Conservation (phyloP, 2,113 vertebrate species). For the Plotosus lineatus region DNA sequence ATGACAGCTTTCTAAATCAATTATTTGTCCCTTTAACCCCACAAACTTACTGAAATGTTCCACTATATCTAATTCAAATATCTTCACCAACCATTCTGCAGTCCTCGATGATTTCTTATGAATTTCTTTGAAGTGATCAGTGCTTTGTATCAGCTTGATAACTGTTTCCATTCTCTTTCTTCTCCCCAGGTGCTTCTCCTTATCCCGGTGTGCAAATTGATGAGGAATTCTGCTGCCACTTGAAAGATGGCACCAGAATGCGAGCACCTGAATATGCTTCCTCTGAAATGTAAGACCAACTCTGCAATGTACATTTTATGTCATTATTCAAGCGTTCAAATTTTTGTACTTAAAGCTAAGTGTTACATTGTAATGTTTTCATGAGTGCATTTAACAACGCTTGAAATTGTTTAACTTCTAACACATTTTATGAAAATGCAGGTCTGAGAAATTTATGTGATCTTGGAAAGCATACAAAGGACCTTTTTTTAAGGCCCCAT, state of each 20-base stretch:
- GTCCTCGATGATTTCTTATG: constrained; percentile 21
- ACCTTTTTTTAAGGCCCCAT: not conserved
- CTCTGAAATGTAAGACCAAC: constrained; percentile 84
- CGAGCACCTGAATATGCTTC: constrained; percentile 88
- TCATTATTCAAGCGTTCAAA: not conserved
- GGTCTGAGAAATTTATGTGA: constrained; percentile 29
- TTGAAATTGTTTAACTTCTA: not conserved
- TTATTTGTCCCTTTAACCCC: constrained; percentile 2
- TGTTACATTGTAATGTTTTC: not conserved
- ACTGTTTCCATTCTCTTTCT: constrained; percentile 27
- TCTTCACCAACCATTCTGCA: constrained; percentile 29
- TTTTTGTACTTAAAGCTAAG: not conserved
- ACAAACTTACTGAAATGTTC: not conserved
- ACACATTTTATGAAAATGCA: constrained; percentile 1
- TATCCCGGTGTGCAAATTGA: constrained; percentile 93
- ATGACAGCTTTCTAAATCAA: not conserved
- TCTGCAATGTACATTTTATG: not conserved
- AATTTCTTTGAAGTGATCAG: constrained; percentile 43
- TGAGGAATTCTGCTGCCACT: constrained; percentile 88
- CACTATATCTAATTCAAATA: constrained; percentile 6
- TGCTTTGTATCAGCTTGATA: constrained; percentile 42
- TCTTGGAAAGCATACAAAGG: constrained; percentile 32
- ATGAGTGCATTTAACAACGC: not conserved
- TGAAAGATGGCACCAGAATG: constrained; percentile 92
- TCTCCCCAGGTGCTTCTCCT: constrained; percentile 82